Percentiles rank a stretch among this genome's conserved stretches.
Evolutionary conservation across 2,888 invertebrate species (phyloP).

Genomic region (Melieria picta): DNA sequence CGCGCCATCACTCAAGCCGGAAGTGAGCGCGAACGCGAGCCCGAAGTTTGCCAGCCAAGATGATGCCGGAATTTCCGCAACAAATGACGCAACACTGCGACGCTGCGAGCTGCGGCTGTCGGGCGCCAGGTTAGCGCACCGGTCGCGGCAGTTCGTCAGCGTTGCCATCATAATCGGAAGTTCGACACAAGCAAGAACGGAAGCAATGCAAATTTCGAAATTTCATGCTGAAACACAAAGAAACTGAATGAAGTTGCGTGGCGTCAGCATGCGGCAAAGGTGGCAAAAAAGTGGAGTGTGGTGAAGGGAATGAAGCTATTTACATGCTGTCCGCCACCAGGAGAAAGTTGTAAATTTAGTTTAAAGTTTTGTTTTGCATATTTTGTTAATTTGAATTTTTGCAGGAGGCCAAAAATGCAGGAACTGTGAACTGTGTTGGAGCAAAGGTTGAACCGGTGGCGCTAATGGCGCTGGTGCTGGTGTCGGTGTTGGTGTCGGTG

Average conservation of each 20-base stretch:
- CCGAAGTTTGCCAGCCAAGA: slow-evolving; percentile 10
- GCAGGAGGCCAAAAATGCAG: slow-evolving; percentile 6
- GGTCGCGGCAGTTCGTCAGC: background rate
- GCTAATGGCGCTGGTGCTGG: too few species aligned
- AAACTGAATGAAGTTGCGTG: background rate
- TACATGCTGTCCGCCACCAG: slow-evolving; percentile 23
- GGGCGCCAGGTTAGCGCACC: background rate
- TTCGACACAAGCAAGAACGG: slow-evolving; percentile 30
- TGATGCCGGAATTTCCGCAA: slow-evolving; percentile 31
- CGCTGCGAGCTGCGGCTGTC: background rate
- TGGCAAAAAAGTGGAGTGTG: background rate
- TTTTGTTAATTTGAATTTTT: slow-evolving; percentile 38
- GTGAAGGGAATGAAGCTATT: too few species aligned
- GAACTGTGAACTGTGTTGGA: background rate
- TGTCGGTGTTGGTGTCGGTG: too few species aligned
- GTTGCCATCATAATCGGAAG: slow-evolving; percentile 33
- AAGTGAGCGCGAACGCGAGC: slow-evolving; percentile 6
- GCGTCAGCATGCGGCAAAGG: background rate
- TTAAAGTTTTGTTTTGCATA: slow-evolving; percentile 47
- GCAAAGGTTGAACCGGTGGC: background rate
- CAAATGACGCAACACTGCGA: slow-evolving; percentile 31
- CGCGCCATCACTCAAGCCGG: background rate
- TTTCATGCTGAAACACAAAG: slow-evolving; percentile 20
- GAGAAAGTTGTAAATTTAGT: slow-evolving; percentile 44
- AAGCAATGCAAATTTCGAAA: slow-evolving; percentile 38